Evolutionary conservation across 2,113 vertebrate genomes (phyloP).

Genomic region (Stegostoma tigrinum): DNA sequence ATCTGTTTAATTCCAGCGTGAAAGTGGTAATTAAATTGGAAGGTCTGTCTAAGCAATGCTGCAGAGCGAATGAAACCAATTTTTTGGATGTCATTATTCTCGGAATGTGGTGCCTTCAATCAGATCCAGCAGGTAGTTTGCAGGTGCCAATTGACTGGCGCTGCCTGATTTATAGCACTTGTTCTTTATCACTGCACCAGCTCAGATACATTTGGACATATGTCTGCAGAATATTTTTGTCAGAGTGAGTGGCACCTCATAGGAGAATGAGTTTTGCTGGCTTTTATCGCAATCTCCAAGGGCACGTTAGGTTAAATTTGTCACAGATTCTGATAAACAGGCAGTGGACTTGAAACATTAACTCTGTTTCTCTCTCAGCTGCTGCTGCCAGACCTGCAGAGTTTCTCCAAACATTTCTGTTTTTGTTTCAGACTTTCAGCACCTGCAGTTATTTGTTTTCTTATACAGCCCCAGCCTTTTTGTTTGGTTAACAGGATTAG

Average conservation of each 20-base stretch:
- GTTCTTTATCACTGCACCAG: neutral
- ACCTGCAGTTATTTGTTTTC: too few species aligned
- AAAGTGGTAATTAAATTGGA: neutral
- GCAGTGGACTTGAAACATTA: too few species aligned
- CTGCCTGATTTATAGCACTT: neutral
- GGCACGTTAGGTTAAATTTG: neutral
- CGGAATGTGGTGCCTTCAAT: neutral
- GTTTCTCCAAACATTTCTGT: too few species aligned
- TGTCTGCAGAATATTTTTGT: neutral
- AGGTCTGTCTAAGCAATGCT: neutral
- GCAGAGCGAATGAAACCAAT: neutral
- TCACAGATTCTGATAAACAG: neutral
- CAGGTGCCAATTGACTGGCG: neutral
- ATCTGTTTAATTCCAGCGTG: neutral
- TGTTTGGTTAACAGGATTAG: too few species aligned
- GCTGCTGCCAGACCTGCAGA: too few species aligned
- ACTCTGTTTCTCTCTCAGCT: too few species aligned
- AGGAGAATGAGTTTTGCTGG: neutral
- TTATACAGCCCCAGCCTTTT: too few species aligned
- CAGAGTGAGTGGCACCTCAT: neutral
- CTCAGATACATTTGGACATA: neutral
- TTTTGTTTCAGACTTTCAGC: too few species aligned
- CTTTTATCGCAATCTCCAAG: neutral
- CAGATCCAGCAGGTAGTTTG: neutral
- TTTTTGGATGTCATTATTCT: neutral